Percentiles rank a stretch among this genome's conserved stretches.
phyloP scores from a whole-genome alignment of 2,113 vertebrate genomes.

The Mesitornis unicolor region DNA sequence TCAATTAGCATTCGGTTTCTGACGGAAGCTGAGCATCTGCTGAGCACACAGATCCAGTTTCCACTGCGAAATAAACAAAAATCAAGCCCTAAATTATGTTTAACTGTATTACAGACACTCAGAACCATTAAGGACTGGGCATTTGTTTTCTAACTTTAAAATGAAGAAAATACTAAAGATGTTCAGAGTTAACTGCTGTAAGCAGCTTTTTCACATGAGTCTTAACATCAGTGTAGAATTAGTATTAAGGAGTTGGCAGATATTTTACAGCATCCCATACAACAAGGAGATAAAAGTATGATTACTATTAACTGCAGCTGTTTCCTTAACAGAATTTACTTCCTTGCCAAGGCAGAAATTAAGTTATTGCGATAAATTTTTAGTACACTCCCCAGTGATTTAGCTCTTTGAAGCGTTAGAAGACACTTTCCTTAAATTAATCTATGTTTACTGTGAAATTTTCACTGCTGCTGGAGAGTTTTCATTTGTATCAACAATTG shows the following conservation, averaged over 20 bases:
- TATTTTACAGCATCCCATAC: neutral
- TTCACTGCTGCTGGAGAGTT: constrained; percentile 4
- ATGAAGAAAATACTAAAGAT: neutral
- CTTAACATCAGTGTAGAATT: rapidly evolving
- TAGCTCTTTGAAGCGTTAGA: neutral
- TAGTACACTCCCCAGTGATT: constrained; percentile 8
- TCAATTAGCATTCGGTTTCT: neutral
- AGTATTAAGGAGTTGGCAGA: neutral
- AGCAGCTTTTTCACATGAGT: neutral
- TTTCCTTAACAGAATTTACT: neutral
- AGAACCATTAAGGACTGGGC: neutral
- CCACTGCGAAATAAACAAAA: constrained; percentile 19
- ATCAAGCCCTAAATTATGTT: constrained; percentile 3
- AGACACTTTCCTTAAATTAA: neutral
- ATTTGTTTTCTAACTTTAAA: neutral
- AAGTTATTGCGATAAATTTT: constrained; percentile 10
- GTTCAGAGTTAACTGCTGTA: neutral
- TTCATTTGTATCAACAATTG: neutral
- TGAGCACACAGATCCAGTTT: neutral
- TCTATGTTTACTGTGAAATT: neutral
- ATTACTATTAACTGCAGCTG: neutral
- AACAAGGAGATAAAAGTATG: neutral
- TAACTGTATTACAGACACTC: neutral
- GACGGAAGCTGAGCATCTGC: constrained; percentile 28
- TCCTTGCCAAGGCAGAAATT: constrained; percentile 16